Base-by-base conservation (phyloP, 2,113 vertebrate species). In the Himantopus leucocephalus region DNA sequence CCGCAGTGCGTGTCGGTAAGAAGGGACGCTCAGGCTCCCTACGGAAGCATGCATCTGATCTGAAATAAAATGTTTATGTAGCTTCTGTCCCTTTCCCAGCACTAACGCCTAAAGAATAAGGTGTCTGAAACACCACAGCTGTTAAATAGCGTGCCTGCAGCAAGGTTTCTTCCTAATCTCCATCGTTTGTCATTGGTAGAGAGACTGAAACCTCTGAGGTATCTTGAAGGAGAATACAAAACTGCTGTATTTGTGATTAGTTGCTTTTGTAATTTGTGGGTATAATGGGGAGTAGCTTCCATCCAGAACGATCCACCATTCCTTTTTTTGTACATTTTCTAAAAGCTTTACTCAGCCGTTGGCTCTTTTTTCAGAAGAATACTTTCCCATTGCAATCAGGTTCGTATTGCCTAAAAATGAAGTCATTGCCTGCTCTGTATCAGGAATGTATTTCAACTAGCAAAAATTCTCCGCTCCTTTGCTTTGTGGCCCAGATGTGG, bases 1-100 rank as follows among this genome's bases (percentile, higher is more conserved):
- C 68, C 2, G 0, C 6, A 58, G 15, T 8, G 8, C 3, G 1
- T 4, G 6, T 74, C 56, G 27, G 6, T 62, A 15, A 43, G 37
- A 48, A 59, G 27, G 56, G 6, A 72, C 24, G 6, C 29, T 53
- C 19, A 16, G 19, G 16, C 29, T 83, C 12, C 18, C 24, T 41
- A 64, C 1, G 10, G n/a, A 83, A 55, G 20, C 50, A 7, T 35
- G 8, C 23, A 37, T 63, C 35, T 68, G 58, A 35, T 56, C 39
- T n/a, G 39, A 90, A 70, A 32, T 86, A 8, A 68, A 80, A n/a
- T n/a, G 22, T n/a, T 91, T 60, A 1, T 47, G 22, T 64, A 34
- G 26, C 30, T 48, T 76, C 50, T 94, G 27, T 84, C 18, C 24
- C 9, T 41, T 45, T 89, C 10, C 64, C 39, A 60, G 18, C 7